phyloP scores from a whole-genome alignment of 2,113 vertebrate genomes.

The Ranitomeya variabilis region DNA sequence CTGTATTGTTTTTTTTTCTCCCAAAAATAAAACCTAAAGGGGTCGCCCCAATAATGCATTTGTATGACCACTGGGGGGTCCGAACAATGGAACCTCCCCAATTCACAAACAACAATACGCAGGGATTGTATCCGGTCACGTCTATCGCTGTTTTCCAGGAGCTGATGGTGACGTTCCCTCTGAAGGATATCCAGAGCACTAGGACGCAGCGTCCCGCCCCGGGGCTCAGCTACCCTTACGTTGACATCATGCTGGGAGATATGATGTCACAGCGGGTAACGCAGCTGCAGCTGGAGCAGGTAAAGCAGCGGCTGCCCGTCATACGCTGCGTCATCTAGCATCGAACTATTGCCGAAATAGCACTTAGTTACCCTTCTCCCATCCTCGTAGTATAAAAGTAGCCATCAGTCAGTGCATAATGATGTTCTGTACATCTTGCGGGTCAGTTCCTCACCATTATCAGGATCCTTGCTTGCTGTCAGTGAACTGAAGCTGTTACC shows the following conservation, averaged over 20 bases:
- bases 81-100: no score
- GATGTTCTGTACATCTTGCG: neutral
- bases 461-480: no score
- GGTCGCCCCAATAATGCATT: neutral
- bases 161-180: constrained; percentile 80
- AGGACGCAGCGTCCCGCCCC: constrained; percentile 86
- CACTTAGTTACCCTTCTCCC: neutral
- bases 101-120: no score
- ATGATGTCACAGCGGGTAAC: constrained; percentile 82
- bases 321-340: constrained; percentile 1
- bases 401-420: no score
- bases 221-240: constrained; percentile 90
- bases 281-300: constrained; percentile 95
- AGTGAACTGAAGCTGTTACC: no score
- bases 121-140: neutral
- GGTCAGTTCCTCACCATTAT: neutral
- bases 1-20: neutral
- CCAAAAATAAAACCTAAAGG: neutral
- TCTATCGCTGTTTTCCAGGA: constrained; percentile 72
- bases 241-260: constrained; percentile 89
- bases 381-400: no score
- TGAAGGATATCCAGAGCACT: constrained; percentile 92
- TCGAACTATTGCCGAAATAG: neutral
- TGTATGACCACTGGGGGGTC: no score
- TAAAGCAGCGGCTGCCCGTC: constrained; percentile 60